phyloP scores from a whole-genome alignment of 2,113 vertebrate genomes.

The Dromas ardeola region DNA sequence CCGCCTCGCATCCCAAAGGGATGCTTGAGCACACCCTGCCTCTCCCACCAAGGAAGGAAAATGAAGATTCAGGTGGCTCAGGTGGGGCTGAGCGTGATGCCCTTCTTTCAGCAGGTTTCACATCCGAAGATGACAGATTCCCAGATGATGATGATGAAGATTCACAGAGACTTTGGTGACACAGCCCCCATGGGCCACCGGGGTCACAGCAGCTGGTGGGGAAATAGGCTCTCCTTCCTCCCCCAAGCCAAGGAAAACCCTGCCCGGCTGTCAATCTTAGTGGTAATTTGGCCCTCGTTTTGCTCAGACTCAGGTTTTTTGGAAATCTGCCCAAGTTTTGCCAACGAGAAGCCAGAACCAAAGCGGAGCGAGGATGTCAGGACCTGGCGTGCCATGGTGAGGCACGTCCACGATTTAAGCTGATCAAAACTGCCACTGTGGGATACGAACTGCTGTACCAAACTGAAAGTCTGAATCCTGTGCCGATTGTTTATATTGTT shows the following conservation, averaged over 20 bases:
- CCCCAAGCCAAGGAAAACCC: background rate
- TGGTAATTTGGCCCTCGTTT: background rate
- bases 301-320: background rate
- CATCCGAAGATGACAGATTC: background rate
- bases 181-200: background rate
- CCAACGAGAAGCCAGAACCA: background rate
- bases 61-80: background rate
- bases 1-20: too few species aligned
- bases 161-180: background rate
- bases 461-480: background rate
- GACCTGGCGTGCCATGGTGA: background rate
- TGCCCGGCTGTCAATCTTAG: accelerated
- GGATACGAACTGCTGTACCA: background rate
- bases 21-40: background rate
- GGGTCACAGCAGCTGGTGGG: background rate
- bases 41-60: background rate
- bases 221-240: background rate
- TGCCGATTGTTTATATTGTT: background rate
- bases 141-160: too few species aligned
- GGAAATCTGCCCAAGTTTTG: background rate
- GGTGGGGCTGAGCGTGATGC: background rate
- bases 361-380: background rate
- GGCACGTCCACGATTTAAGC: accelerated
- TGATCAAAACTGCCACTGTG: background rate
- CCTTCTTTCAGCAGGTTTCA: background rate